Evolutionary conservation across 2,113 vertebrate species (phyloP).

Genomic region (Phrynosoma blainvillii): DNA sequence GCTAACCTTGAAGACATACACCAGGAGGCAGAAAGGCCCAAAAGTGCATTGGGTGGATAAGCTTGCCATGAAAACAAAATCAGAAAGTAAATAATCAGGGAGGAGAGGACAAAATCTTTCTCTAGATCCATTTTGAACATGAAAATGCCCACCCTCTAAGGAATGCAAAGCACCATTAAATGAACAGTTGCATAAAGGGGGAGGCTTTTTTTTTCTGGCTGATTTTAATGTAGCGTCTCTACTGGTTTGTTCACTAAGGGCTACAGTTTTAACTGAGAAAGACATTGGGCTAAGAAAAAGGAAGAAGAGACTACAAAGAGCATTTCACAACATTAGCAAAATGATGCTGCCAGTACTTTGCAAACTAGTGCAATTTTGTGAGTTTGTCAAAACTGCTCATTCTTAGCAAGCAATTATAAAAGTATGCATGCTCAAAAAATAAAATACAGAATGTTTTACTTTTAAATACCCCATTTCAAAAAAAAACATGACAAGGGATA

Average conservation of each 20-base stretch:
- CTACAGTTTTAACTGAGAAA: slow-evolving; percentile 6
- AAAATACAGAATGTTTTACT: background rate
- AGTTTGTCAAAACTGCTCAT: background rate
- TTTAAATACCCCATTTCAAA: background rate
- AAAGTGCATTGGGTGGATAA: slow-evolving; percentile 60
- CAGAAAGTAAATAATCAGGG: slow-evolving; percentile 40
- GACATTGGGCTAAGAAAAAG: background rate
- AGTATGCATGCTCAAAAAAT: background rate
- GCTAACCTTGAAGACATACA: slow-evolving; percentile 64
- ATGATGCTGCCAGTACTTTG: slow-evolving; percentile 23
- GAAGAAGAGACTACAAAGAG: slow-evolving; percentile 38
- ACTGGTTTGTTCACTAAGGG: background rate
- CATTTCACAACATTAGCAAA: slow-evolving; percentile 23
- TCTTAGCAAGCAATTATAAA: background rate
- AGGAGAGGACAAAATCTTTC: slow-evolving; percentile 34
- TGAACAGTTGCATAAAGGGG: slow-evolving; percentile 1
- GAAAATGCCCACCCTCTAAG: slow-evolving; percentile 20
- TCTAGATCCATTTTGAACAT: slow-evolving; percentile 40
- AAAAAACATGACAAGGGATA: background rate
- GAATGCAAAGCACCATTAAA: slow-evolving; percentile 30
- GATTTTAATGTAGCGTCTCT: background rate
- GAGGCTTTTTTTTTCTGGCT: background rate
- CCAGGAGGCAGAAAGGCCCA: slow-evolving; percentile 52
- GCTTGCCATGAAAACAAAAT: slow-evolving; percentile 66
- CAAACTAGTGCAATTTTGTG: background rate